These are phyloP conservation scores for Ctenomys sociabilis DNA, from an alignment of 2,113 vertebrate genomes.

Conservation along the genomic window DNA sequence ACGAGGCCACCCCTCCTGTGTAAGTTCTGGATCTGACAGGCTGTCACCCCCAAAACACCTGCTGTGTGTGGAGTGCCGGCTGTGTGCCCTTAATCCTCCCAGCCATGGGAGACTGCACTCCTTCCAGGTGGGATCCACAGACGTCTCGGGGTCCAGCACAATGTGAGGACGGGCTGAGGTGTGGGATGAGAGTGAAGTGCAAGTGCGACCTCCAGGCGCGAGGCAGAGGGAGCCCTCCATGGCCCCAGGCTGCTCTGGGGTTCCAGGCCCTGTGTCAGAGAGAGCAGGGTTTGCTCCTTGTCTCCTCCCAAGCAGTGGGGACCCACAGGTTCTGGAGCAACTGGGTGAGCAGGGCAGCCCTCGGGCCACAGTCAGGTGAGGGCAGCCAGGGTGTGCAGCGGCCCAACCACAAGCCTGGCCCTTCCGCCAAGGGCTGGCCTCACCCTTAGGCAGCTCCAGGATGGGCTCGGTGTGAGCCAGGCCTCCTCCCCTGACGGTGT, in stretches of 20 bases:
- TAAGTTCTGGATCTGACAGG: background rate
- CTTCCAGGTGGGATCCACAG: background rate
- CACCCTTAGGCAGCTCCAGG: background rate
- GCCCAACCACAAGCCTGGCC: background rate
- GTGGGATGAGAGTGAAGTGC: background rate
- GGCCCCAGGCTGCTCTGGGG: background rate
- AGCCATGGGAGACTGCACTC: background rate
- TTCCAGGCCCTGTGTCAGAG: background rate
- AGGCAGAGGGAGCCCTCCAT: background rate
- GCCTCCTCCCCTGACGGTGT: background rate
- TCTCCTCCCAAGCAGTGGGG: background rate
- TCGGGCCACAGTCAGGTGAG: too few species aligned
- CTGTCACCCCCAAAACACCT: background rate
- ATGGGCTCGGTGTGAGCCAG: rapidly evolving
- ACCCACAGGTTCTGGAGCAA: background rate
- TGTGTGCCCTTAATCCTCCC: background rate
- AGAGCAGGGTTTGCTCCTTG: rapidly evolving
- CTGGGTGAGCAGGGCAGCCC: background rate
- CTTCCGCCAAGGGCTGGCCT: background rate
- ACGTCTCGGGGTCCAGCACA: background rate
- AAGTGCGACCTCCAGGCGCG: background rate
- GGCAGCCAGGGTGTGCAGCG: background rate
- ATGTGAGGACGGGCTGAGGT: background rate
- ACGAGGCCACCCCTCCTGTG: background rate
- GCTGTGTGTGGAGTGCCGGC: too few species aligned